phyloP scores from a whole-genome alignment of 2,888 invertebrate species.

The Dryobotodes eremita region DNA sequence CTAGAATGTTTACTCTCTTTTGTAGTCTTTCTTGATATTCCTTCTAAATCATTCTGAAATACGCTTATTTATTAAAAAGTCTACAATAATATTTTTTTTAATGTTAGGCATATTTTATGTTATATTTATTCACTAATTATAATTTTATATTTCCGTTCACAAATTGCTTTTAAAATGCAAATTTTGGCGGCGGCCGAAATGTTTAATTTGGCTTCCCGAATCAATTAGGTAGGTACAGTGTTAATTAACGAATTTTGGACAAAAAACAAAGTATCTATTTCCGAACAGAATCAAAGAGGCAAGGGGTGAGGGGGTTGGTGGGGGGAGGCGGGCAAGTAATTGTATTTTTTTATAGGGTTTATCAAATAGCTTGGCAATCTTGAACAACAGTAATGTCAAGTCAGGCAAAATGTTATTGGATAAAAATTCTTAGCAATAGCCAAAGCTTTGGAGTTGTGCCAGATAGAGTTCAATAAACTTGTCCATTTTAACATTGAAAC shows the following conservation, averaged over 20 bases:
- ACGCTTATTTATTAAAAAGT: not conserved
- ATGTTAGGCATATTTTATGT: conserved; percentile 6
- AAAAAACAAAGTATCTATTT: conserved; percentile 13
- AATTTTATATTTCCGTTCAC: conserved; percentile 37
- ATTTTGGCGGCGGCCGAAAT: conserved; percentile 5
- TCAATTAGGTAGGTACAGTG: conserved; percentile 6
- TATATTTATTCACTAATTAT: conserved; percentile 20
- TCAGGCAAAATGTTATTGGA: not conserved
- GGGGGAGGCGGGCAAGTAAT: not conserved
- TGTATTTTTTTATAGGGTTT: not conserved
- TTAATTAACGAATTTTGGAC: conserved; percentile 20
- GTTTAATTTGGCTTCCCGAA: conserved; percentile 25
- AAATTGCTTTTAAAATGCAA: conserved; percentile 42
- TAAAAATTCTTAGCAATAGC: not conserved
- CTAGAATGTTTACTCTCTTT: not conserved
- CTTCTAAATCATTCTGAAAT: not conserved
- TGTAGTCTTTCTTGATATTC: not conserved
- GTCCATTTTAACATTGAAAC: not conserved
- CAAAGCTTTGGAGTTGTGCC: not conserved
- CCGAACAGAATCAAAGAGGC: not conserved
- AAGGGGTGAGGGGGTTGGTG: conserved; percentile 2
- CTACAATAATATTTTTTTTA: not conserved
- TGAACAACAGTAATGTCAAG: not conserved
- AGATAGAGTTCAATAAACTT: not conserved
- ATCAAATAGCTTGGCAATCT: not conserved